These are phyloP conservation scores for Siderastrea siderea DNA, from an alignment of 92 coral and sea anemone species.

Conservation along the genomic window DNA sequence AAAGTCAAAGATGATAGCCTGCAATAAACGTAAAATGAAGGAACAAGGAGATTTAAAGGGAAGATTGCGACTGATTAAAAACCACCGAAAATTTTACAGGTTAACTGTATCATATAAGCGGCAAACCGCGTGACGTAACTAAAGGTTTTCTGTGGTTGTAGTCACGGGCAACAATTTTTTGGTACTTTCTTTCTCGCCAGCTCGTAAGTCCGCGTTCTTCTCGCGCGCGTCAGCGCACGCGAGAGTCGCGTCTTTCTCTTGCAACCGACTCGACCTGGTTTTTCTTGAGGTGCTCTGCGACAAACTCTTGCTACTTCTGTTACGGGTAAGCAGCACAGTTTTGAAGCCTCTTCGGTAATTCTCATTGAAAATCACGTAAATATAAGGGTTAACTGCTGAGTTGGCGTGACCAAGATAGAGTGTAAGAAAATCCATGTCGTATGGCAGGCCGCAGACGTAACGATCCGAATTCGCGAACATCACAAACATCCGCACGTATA, in stretches of 20 bases:
- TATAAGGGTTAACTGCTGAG: conserved; percentile 81
- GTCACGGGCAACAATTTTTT: conserved; percentile 7
- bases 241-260: conserved; percentile 24
- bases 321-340: conserved; percentile 39
- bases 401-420: conserved; percentile 83
- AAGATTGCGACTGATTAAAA: not conserved
- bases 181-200: not conserved
- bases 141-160: conserved; percentile 30
- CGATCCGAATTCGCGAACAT: conserved; percentile 61
- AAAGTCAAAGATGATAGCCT: not conserved
- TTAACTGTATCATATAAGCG: not conserved
- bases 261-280: conserved; percentile 29
- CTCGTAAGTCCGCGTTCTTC: not conserved
- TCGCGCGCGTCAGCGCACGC: not conserved
- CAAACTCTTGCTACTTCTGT: conserved; percentile 15
- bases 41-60: not conserved
- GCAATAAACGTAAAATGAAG: not conserved
- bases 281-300: conserved; percentile 22
- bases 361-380: conserved; percentile 84
- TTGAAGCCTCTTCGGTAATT: conserved; percentile 78
- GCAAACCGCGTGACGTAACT: not conserved
- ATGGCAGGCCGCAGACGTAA: conserved; percentile 79
- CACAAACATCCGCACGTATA: conserved; percentile 83
- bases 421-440: conserved; percentile 79
- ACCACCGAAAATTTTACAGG: not conserved